Base-by-base conservation (phyloP, 2,888 invertebrate genomes). In the Vandiemenella viatica region DNA sequence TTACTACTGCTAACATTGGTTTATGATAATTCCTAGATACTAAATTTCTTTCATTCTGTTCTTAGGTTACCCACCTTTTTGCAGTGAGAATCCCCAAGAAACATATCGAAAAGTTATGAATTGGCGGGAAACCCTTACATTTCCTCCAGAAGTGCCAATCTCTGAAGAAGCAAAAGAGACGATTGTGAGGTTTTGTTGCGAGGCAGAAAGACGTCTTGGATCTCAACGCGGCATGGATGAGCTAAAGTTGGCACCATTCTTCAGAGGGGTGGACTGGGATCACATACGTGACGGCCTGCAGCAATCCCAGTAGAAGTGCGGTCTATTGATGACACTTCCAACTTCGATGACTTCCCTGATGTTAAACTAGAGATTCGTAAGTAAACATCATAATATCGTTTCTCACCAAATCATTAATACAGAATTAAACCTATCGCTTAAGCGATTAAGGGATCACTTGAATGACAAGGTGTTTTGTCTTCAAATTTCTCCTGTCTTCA, bases 341-440 rank as follows among this genome's bases (percentile, higher is more conserved):
- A 99, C 73, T 99, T 99, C 68, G 98, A 99, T 71, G 98, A 99
- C 62, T 99, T 99, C 76, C 97, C 97, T 5, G 97, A 98, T 70
- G 95, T 95, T 61, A 96, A 97, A 66, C 78, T 97, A 58, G 91
- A 93, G 75, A 93, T 96, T 73, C 93, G 95, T 95, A 77, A 82
- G 91, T 80, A 43, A 49, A 17, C 8, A 19, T n/a, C 8, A 20
- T 6, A 22, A 21, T 7, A 42, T 20, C n/a, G 32, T 4, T 32
- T 23, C 3, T 13, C n/a, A n/a, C n/a, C n/a, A n/a, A n/a, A n/a
- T n/a, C n/a, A n/a, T n/a, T n/a, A n/a, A n/a, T n/a, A n/a, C n/a
- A n/a, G n/a, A n/a, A n/a, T n/a, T n/a, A n/a, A n/a, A n/a, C n/a
- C n/a, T n/a, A n/a, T n/a, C n/a, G n/a, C n/a, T n/a, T n/a, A n/a